Evolutionary conservation across 2,888 invertebrate species (phyloP).

Genomic region (Elaeidobius kamerunicus): DNA sequence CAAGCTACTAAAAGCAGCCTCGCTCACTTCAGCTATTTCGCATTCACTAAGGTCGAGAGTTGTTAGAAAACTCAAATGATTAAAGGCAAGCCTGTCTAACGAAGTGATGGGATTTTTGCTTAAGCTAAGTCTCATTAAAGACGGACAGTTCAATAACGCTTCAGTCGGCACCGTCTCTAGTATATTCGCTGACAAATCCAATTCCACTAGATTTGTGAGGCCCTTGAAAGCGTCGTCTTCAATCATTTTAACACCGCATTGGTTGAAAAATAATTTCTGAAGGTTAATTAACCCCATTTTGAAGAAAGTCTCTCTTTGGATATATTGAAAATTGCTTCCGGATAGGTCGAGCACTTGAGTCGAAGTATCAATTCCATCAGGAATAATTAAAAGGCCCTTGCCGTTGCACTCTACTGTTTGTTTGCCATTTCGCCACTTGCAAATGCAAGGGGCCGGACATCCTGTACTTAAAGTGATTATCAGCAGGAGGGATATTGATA

Average conservation of each 20-base stretch:
- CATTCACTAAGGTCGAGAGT: conserved; percentile 80
- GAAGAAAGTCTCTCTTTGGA: conserved; percentile 76
- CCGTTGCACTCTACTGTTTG: conserved; percentile 85
- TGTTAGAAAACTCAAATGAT: conserved; percentile 70
- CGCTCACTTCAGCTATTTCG: conserved; percentile 71
- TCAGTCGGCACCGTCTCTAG: conserved; percentile 74
- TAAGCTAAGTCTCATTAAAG: conserved; percentile 78
- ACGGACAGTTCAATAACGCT: conserved; percentile 74
- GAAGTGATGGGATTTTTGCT: conserved; percentile 78
- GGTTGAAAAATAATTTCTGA: conserved; percentile 79
- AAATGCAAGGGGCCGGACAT: conserved; percentile 59
- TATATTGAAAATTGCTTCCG: conserved; percentile 75
- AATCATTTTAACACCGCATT: conserved; percentile 74
- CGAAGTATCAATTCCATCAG: conserved; percentile 74
- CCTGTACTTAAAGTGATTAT: conserved; percentile 2
- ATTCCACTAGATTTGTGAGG: conserved; percentile 81
- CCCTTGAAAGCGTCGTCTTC: conserved; percentile 80
- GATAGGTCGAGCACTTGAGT: conserved; percentile 86
- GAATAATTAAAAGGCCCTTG: conserved; percentile 70
- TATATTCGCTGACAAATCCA: conserved; percentile 81
- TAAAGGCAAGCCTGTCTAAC: conserved; percentile 69
- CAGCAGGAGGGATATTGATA: conserved; percentile 3
- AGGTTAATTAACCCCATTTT: conserved; percentile 77
- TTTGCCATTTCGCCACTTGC: conserved; percentile 92
- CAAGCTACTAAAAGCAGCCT: conserved; percentile 78